Evolutionary conservation across 2,797 vertebrate genomes (phyloP).

Genomic region (Caiman crocodilus): DNA sequence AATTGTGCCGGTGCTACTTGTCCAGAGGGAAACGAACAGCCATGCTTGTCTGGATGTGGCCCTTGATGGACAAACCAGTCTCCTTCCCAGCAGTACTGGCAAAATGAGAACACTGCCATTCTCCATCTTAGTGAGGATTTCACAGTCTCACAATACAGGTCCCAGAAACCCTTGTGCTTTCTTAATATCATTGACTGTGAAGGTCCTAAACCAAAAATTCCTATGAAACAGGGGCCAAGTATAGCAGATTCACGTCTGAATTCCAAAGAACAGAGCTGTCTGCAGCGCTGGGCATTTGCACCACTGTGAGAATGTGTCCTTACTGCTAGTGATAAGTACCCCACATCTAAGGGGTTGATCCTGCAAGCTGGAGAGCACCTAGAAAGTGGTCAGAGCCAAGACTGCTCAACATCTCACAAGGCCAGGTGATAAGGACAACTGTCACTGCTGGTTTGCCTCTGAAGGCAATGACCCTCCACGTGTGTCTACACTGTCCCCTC

Average conservation of each 20-base stretch:
- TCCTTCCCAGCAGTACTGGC: not conserved
- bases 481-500: too few species aligned
- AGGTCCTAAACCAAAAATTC: not conserved
- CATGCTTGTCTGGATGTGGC: not conserved
- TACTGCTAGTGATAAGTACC: not conserved
- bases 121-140: not conserved
- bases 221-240: not conserved
- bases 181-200: not conserved
- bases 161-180: not conserved
- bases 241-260: not conserved
- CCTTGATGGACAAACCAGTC: not conserved
- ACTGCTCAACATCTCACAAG: not conserved
- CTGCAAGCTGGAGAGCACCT: not conserved
- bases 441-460: not conserved
- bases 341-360: not conserved
- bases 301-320: not conserved
- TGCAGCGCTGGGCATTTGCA: not conserved
- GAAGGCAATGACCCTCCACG: not conserved
- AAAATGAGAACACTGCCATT: not conserved
- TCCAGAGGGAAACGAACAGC: too few species aligned
- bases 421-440: not conserved
- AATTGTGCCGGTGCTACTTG: too few species aligned
- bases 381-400: not conserved
- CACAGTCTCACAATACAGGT: not conserved
- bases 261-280: not conserved